Evolutionary conservation across 2,888 invertebrate genomes (phyloP), one percentile per base, ranked within the genome.

Genomic region (Eudemis profundana): DNA sequence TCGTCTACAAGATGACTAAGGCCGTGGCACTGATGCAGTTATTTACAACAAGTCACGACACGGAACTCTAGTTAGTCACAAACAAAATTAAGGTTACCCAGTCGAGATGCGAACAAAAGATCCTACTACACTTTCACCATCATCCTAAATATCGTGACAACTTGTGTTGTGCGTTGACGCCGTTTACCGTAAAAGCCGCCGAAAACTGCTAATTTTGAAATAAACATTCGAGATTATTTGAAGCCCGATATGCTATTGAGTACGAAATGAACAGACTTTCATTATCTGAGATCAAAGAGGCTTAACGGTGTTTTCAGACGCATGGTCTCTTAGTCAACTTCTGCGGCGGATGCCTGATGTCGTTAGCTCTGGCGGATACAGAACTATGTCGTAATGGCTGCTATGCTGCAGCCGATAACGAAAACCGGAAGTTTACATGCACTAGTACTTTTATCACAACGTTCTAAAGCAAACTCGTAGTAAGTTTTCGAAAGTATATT

Each of bases 61-160:
- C 59, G 47, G 53, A 65, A 53, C 53, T 46, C 23, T 57, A 50
- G 40, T 47, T 38, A 60, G 51, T 53, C 46, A 53, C 46, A 44
- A 51, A 57, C 46, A 40, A 63, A 64, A 73, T 75, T 67, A 75
- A 74, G 74, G 73, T 74, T 67, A 75, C 74, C 72, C 49, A 72
- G 69, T 71, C 70, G 63, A 64, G 68, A 72, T 60, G 42, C 40
- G 50, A 47, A 67, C 54, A 66, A 56, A 69, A 64, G 62, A 53
- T 62, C 29, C 51, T 68, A 27, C 27, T n/a, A 69, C 70, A 74
- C 75, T 75, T 75, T 75, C 74, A 69, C 73, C 71, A 53, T 46
- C 70, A 60, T 66, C 69, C 14, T 33, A 59, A 56, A 59, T 46
- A 23, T 27, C 42, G 53, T 53, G 42, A 50, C 46, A 65, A 53